Percentiles rank a stretch among this genome's conserved stretches.
Conservation (phyloP, 2,113 vertebrate genomes). For the Xiphorhynchus elegans region DNA sequence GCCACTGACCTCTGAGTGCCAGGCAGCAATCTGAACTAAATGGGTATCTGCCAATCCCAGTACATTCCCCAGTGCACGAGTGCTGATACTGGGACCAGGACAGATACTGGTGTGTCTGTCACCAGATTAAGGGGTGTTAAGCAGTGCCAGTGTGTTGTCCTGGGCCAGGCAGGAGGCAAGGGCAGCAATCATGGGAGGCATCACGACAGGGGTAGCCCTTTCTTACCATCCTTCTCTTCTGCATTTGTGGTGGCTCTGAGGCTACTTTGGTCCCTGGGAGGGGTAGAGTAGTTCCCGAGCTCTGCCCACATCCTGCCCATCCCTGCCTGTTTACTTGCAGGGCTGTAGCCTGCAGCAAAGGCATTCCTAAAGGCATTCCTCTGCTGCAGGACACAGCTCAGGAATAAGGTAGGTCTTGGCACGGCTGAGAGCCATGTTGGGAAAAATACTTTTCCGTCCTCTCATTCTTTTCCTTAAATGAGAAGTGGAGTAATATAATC, state of each 20-base stretch:
- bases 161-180: background rate
- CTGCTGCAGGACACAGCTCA: background rate
- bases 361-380: background rate
- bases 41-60: background rate
- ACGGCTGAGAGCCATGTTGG: background rate
- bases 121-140: background rate
- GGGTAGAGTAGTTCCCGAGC: constrained; percentile 20
- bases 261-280: constrained; percentile 62
- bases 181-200: background rate
- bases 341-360: background rate
- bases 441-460: background rate
- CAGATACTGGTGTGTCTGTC: background rate
- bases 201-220: background rate
- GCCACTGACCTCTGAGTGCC: background rate
- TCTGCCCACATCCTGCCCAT: constrained; percentile 57
- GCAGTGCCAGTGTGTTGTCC: background rate
- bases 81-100: background rate
- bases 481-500: background rate
- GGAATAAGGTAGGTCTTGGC: background rate
- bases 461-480: background rate
- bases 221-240: background rate
- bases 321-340: constrained; percentile 52
- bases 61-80: rapidly evolving
- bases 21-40: background rate
- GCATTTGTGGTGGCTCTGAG: constrained; percentile 26